Percentiles rank a stretch among this genome's conserved stretches.
Conservation (phyloP, 2,888 invertebrate genomes). For the Caradrina kadenii region DNA sequence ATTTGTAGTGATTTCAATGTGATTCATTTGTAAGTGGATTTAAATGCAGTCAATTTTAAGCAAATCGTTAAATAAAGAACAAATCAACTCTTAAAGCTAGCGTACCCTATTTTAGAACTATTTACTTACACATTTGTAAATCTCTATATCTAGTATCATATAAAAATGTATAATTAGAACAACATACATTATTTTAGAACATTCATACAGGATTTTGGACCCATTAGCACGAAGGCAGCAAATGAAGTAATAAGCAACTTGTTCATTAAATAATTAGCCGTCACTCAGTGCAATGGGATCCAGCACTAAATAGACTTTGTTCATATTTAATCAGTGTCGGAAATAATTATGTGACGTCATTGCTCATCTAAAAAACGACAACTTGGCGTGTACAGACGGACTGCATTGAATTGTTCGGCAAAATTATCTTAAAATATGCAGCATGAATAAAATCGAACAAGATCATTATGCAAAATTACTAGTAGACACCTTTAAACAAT, state of each 20-base stretch:
- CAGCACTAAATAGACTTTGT: constrained; percentile 55
- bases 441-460: not conserved
- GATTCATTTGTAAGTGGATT: constrained; percentile 50
- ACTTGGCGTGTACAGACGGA: constrained; percentile 5
- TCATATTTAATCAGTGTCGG: constrained; percentile 53
- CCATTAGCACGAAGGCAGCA: constrained; percentile 62
- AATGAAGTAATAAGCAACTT: constrained; percentile 49
- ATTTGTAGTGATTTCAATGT: constrained; percentile 34
- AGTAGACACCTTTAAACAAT: too few relatives aligned
- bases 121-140: constrained; percentile 56
- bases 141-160: constrained; percentile 66
- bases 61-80: constrained; percentile 60
- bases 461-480: too few relatives aligned
- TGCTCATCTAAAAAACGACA: constrained; percentile 3
- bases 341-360: constrained; percentile 35
- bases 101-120: constrained; percentile 57
- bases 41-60: constrained; percentile 67
- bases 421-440: constrained; percentile 2
- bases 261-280: constrained; percentile 27
- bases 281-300: constrained; percentile 67
- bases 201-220: constrained; percentile 62
- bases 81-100: constrained; percentile 67
- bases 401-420: constrained; percentile 16
- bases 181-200: constrained; percentile 65
- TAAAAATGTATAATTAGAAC: constrained; percentile 70